Conservation (phyloP, 2,888 invertebrate species). For the Archaeoteleia sp. region DNA sequence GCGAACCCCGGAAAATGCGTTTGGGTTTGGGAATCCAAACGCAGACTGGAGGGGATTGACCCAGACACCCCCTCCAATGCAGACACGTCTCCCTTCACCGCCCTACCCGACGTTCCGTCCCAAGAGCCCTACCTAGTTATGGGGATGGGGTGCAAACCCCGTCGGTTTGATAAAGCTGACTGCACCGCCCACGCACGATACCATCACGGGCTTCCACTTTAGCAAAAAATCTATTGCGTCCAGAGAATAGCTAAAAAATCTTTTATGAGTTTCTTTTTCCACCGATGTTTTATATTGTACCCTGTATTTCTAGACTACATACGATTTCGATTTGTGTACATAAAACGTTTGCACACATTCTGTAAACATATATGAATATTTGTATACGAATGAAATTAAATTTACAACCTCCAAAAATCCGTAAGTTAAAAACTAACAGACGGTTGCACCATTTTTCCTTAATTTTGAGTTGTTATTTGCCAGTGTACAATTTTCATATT, state of each 20-base stretch:
- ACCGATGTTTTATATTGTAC: too few relatives aligned
- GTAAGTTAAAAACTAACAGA: too few relatives aligned
- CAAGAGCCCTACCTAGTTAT: slow-evolving; percentile 59
- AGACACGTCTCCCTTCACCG: slow-evolving; percentile 64
- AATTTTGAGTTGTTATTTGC: too few relatives aligned
- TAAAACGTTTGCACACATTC: too few relatives aligned
- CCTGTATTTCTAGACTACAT: too few relatives aligned
- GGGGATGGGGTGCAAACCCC: slow-evolving; percentile 62
- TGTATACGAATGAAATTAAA: too few relatives aligned
- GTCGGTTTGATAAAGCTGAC: slow-evolving; percentile 63
- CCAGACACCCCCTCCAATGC: slow-evolving; percentile 74
- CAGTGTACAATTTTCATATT: too few relatives aligned
- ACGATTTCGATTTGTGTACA: too few relatives aligned
- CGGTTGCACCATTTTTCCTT: too few relatives aligned
- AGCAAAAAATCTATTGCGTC: slow-evolving; percentile 18
- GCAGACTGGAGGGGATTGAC: slow-evolving; percentile 74
- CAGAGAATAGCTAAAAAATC: slow-evolving; percentile 6
- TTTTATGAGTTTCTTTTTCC: slow-evolving; percentile 1
- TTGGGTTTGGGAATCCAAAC: slow-evolving; percentile 67
- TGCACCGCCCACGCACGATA: slow-evolving; percentile 61
- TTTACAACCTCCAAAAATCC: too few relatives aligned
- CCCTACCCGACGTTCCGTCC: slow-evolving; percentile 55
- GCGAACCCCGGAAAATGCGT: slow-evolving; percentile 74
- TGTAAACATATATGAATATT: too few relatives aligned
- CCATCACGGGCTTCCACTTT: slow-evolving; percentile 25